Base-by-base conservation (phyloP, 2,113 vertebrate species). In the Upupa epops region DNA sequence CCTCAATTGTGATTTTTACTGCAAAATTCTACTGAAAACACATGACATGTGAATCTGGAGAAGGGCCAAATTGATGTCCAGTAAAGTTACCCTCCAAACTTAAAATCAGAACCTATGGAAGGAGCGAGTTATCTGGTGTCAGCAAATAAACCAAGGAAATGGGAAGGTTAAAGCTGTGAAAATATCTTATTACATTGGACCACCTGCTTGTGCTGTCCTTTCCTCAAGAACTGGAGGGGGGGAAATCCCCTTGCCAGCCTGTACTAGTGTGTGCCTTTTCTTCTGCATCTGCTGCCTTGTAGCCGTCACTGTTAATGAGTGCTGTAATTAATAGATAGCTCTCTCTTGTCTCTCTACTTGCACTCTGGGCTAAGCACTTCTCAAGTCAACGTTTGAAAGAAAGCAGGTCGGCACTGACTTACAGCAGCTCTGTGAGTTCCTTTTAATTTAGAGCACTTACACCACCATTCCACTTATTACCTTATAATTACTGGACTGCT, bases 301-400 rank as follows among this genome's bases (percentile, higher is more conserved):
- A 97, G 97, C 95, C 96, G 89, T 98, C 97, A 97, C 96, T 97
- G 97, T 98, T 99, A 99, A 99, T 98, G 98, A 98, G 98, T 79
- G 94, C 90, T 97, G 97, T 98, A 99, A 99, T 99, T 98, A 99
- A 99, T 98, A 98, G 98, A 98, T 98, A 97, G 98, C 97, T 98
- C 98, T 98, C 95, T 97, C 97, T 96, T 79, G 97, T 98, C 98
- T 97, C 97, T 97, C 91, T 86, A 95, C 94, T 94, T 96, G 96
- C 97, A 96, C 97, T 97, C 96, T 92, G 94, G 97, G 97, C 97
- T 95, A 97, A 97, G 97, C 96, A 96, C 95, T 97, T 97, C 97
- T 97, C 96, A 93, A 97, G 97, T 97, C 97, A 96, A 96, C 80
- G 34, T 98, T 68, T 97, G 96, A 97, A 97, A 96, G 97, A 96